phyloP scores from a whole-genome alignment of 2,888 invertebrate species.

The Linnaemya vulpina region DNA sequence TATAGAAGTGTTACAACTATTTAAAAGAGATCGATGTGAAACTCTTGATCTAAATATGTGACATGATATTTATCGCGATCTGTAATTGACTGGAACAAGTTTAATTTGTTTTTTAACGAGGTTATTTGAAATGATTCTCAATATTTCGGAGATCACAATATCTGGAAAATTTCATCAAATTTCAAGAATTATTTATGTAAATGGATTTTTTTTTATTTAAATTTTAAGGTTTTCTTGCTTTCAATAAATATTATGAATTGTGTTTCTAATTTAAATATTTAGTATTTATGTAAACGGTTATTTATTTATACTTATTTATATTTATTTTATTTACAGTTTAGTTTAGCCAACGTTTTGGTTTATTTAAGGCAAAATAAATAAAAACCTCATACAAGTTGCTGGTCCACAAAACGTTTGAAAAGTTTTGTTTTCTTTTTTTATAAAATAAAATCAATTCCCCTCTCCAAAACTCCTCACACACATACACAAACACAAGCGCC shows the following conservation, averaged over 20 bases:
- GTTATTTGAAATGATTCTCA: conserved; percentile 6
- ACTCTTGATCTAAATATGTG: not conserved
- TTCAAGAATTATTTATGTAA: not conserved
- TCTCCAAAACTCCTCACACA: conserved; percentile 42
- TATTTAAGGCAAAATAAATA: conserved; percentile 68
- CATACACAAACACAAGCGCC: conserved; percentile 63
- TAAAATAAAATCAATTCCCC: conserved; percentile 10
- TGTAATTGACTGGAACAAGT: not conserved
- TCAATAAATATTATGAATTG: not conserved
- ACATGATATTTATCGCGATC: not conserved
- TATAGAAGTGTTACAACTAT: not conserved
- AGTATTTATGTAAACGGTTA: conserved; percentile 11
- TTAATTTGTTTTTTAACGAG: conserved; percentile 27
- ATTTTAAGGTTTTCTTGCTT: conserved; percentile 26
- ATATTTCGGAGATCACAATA: no score
- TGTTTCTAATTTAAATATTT: conserved; percentile 9
- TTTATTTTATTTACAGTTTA: conserved; percentile 64
- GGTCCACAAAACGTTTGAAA: conserved; percentile 66
- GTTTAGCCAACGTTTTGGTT: conserved; percentile 72
- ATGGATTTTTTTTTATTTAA: conserved; percentile 10
- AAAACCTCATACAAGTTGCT: conserved; percentile 59
- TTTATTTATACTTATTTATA: not conserved
- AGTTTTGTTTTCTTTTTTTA: conserved; percentile 18
- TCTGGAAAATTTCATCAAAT: not conserved
- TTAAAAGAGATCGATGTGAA: conserved; percentile 1